Conservation (phyloP, 2,888 invertebrate species). For the Pterostichus madidus region DNA sequence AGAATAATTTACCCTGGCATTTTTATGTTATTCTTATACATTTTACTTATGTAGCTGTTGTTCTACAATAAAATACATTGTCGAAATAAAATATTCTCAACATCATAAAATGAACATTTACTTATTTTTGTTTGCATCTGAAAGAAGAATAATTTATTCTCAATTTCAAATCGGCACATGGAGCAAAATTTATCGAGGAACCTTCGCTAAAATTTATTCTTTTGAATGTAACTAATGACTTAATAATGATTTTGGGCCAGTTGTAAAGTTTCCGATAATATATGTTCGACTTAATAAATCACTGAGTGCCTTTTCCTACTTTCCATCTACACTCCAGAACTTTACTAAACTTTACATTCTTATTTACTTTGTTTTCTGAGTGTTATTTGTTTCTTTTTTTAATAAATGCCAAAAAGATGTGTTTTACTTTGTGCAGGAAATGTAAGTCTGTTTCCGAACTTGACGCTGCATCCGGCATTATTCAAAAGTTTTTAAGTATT, state of each 20-base stretch:
- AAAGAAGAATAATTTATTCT: constrained; percentile 13
- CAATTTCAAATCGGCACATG: constrained; percentile 17
- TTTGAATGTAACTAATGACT: constrained; percentile 58
- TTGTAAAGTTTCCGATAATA: constrained; percentile 61
- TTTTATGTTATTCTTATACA: no score
- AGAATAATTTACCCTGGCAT: no score
- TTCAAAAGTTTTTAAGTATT: no score
- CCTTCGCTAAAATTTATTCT: constrained; percentile 20
- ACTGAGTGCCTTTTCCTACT: constrained; percentile 10
- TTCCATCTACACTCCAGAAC: constrained; percentile 16
- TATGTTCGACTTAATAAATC: constrained; percentile 63
- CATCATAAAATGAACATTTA: neutral
- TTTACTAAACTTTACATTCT: constrained; percentile 1
- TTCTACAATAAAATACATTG: no score
- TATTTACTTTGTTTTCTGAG: constrained; percentile 8
- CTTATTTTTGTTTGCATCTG: neutral
- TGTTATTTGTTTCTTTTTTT: constrained; percentile 41
- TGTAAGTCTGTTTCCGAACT: no score
- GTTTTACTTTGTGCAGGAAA: no score
- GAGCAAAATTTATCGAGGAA: constrained; percentile 25
- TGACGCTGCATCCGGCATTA: no score
- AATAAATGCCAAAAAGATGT: constrained; percentile 43
- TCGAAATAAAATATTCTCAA: no score
- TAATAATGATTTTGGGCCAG: constrained; percentile 58
- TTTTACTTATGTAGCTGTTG: no score